Conservation (phyloP, 2,888 invertebrate genomes). For the Physocephala rufipes region DNA sequence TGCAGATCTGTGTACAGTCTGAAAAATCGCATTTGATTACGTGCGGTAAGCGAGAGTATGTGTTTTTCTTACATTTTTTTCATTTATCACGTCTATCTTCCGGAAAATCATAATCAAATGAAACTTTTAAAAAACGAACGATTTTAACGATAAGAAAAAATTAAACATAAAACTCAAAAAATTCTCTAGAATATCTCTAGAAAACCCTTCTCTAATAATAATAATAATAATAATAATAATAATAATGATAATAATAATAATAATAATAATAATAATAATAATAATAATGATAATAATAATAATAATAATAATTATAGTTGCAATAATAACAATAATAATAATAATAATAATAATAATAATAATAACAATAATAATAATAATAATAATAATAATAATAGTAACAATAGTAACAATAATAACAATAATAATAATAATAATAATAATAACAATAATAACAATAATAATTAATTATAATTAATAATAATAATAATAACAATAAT, state of each 20-base stretch:
- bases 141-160: too few species aligned
- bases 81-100: too few species aligned
- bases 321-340: slow-evolving; percentile 5
- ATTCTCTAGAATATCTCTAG: too few species aligned
- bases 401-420: background rate
- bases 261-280: slow-evolving; percentile 11
- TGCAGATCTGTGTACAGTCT: too few species aligned
- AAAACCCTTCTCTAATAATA: background rate
- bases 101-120: too few species aligned
- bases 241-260: slow-evolving; percentile 4
- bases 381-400: slow-evolving; percentile 9
- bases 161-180: too few species aligned
- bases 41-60: too few species aligned
- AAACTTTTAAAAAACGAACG: too few species aligned
- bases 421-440: slow-evolving; percentile 14
- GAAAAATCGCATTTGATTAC: too few species aligned
- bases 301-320: slow-evolving; percentile 1
- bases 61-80: too few species aligned
- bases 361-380: slow-evolving; percentile 12
- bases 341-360: slow-evolving; percentile 7
- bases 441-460: slow-evolving; percentile 6
- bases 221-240: slow-evolving; percentile 9
- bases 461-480: too few species aligned
- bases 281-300: slow-evolving; percentile 8
- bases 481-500: slow-evolving; percentile 8